These are phyloP conservation scores for Drosophila lacicola DNA, from an alignment of 2,888 invertebrate genomes.

Conservation along the genomic window DNA sequence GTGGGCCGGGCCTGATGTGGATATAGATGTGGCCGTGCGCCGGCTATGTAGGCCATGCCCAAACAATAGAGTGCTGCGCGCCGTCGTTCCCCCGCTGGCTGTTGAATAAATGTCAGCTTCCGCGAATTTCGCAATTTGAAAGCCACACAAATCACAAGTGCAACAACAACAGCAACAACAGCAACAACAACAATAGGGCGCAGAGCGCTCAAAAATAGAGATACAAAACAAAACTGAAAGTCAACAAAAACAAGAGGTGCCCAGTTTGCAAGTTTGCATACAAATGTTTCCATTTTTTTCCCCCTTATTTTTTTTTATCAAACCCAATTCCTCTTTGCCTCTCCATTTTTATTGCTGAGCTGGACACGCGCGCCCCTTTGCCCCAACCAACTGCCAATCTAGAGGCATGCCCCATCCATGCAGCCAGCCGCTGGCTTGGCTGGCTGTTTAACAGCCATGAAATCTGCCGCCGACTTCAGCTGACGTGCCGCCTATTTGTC, in stretches of 20 bases:
- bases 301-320: not conserved
- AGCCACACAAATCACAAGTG: slow-evolving; percentile 77
- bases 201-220: slow-evolving; percentile 9
- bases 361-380: slow-evolving; percentile 20
- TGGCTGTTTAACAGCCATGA: slow-evolving; percentile 23
- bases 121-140: slow-evolving; percentile 79
- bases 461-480: slow-evolving; percentile 26
- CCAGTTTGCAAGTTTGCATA: slow-evolving; percentile 50
- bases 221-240: slow-evolving; percentile 46
- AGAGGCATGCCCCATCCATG: no score
- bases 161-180: slow-evolving; percentile 41
- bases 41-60: slow-evolving; percentile 47
- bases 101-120: slow-evolving; percentile 77
- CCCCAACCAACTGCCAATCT: no score
- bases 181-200: slow-evolving; percentile 26
- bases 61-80: slow-evolving; percentile 43
- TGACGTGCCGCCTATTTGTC: slow-evolving; percentile 18
- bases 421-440: not conserved
- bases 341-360: slow-evolving; percentile 12
- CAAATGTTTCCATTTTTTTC: slow-evolving; percentile 45
- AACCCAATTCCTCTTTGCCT: not conserved
- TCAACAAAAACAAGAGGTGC: slow-evolving; percentile 57
- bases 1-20: slow-evolving; percentile 14
- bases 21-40: slow-evolving; percentile 29
- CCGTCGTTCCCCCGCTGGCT: slow-evolving; percentile 16